Base-by-base conservation (phyloP, 2,888 invertebrate genomes). In the Ophion ventricosus region DNA sequence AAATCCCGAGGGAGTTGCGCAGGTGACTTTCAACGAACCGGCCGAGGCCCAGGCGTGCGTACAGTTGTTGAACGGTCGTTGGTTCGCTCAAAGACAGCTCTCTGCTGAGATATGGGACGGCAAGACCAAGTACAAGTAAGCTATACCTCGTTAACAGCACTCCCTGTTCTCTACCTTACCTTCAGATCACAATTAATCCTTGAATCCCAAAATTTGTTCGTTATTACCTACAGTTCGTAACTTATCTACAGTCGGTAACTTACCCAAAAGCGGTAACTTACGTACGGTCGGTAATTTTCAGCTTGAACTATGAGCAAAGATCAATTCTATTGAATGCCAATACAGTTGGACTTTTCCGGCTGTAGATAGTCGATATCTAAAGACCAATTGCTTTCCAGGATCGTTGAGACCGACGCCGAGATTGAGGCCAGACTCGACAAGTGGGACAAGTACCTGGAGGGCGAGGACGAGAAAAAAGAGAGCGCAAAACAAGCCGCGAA, bases 41-140 rank as follows among this genome's bases (percentile, higher is more conserved):
- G 98, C 98, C 91, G 97, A 97, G 92, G 99, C 99, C 0, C 99
- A 99, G 94, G 95, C 96, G 80, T 98, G 98, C 70, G 96, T 99
- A 14, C 95, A 95, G 88, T 95, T 98, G 87, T 95, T 99, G 91
- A 97, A 99, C 93, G 97, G 97, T 1, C 95, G 99, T 57, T 98
- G 97, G 96, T 98, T 99, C 94, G 97, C 97, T 10, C 96, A 98
- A 91, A 95, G 97, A 57, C 95, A 97, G 93, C 95, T 99, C 40
- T 95, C 95, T 3, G 99, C 98, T 3, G 97, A 97, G 91, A 96
- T 97, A 86, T 99, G 98, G 98, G 99, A 99, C 94, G 99, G 99
- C 23, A 97, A 97, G 92, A 98, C 98, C 0, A 99, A 98, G 93
- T 98, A 97, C 94, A 97, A 96, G 95, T 95, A 87, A 64, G 64